Base-by-base conservation (phyloP, 2,113 vertebrate genomes). In the Megatriorchis doriae region DNA sequence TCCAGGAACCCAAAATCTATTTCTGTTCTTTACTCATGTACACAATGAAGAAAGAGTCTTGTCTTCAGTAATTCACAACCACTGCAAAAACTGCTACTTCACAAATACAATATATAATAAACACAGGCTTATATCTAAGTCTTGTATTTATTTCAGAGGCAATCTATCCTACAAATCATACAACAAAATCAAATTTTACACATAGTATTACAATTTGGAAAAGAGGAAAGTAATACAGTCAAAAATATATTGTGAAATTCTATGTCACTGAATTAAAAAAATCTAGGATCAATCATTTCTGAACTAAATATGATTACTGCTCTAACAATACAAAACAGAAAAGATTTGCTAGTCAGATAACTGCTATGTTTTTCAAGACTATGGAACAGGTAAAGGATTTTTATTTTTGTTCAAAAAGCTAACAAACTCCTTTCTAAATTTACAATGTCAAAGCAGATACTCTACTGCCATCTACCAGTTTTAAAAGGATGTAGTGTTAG, bases 381-480 rank as follows among this genome's bases (percentile, higher is more conserved):
- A 62, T 16, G 36, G 32, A 92, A 75, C 3, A 68, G 25, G 66
- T 23, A 58, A 63, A 91, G 1, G 7, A 73, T 65, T 79, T 83
- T 94, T 74, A 52, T 56, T 89, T 75, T 72, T 90, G 18, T 45
- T 62, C 8, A 70, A 84, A 90, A 86, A 59, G 31, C 23, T 56
- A 79, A 58, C n/a, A 16, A 53, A 85, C 15, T 45, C 50, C 10
- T 66, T n/a, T 65, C n/a, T 34, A 80, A 68, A 85, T 34, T 77
- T 74, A 47, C 67, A 82, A 65, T 13, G n/a, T 34, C 53, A 94
- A 94, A 87, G 52, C 20, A 96, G 66, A 90, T 83, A 89, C 91
- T 93, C 93, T 97, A 56, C 95, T 97, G 97, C 96, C 97, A 97
- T 80, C 97, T 97, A 96, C 71, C 96, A 90, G 73, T 63, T 87